Conservation (phyloP, 2,888 invertebrate species). For the Limnephilus lunatus region DNA sequence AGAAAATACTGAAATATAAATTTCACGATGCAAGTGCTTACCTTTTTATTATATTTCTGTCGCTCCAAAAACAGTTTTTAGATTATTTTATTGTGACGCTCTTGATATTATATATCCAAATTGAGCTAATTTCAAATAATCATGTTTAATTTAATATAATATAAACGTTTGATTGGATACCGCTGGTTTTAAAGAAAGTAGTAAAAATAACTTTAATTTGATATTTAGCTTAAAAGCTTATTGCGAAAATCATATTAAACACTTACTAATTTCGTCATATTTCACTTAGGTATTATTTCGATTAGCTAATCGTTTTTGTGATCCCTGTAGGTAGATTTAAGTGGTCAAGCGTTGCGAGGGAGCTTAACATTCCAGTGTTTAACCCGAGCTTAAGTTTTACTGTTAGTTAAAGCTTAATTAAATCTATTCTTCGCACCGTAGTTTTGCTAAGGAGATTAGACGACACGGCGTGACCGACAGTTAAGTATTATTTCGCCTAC, state of each 20-base stretch:
- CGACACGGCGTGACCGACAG: neutral
- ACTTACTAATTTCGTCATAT: neutral
- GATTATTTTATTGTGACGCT: neutral
- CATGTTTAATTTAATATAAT: neutral
- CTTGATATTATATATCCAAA: neutral
- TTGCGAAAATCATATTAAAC: neutral
- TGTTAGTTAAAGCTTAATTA: neutral
- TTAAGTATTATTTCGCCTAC: neutral
- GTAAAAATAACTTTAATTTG: neutral
- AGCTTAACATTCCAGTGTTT: neutral
- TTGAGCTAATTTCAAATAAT: neutral
- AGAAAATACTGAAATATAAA: neutral
- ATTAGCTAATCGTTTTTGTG: neutral
- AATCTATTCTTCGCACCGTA: neutral
- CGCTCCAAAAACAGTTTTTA: neutral
- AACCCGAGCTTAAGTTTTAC: neutral
- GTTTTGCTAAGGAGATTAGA: neutral
- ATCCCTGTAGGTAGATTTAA: neutral
- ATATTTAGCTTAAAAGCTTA: neutral
- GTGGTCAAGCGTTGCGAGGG: neutral
- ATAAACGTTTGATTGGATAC: neutral
- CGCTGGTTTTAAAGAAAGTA: neutral
- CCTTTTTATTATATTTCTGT: no score
- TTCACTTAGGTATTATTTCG: neutral
- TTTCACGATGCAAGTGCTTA: no score